Evolutionary conservation across 2,888 invertebrate genomes (phyloP).

Genomic region (Xanthorhoe spadicearia): DNA sequence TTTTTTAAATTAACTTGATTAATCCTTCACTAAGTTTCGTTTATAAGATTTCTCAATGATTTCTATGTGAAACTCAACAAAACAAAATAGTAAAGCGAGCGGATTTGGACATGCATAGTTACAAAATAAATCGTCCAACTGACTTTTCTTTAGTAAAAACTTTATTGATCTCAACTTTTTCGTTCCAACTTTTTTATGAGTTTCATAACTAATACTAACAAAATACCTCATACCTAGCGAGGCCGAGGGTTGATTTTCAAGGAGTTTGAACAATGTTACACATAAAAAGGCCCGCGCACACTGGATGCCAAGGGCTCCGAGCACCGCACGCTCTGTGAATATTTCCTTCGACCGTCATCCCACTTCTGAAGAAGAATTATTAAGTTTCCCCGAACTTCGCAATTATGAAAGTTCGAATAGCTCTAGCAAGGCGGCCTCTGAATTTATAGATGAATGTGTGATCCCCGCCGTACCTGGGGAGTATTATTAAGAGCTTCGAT

Average conservation of each 20-base stretch:
- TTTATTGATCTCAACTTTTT: conserved; percentile 54
- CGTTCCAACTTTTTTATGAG: conserved; percentile 52
- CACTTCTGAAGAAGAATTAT: conserved; percentile 84
- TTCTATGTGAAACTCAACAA: not conserved
- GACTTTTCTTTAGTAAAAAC: not conserved
- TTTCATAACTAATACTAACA: conserved; percentile 58
- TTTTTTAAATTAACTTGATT: conserved; percentile 4
- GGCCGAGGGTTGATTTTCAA: conserved; percentile 57
- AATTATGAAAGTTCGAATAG: conserved; percentile 85
- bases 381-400: conserved; percentile 83
- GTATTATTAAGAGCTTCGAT: conserved; percentile 49
- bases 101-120: not conserved
- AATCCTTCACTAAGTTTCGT: not conserved
- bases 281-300: conserved; percentile 71
- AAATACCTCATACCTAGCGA: conserved; percentile 59
- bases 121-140: conserved; percentile 4
- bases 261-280: conserved; percentile 65
- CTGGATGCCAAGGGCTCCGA: conserved; percentile 70
- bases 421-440: conserved; percentile 82
- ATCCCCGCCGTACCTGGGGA: conserved; percentile 64
- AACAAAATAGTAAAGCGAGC: not conserved
- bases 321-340: conserved; percentile 77
- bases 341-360: conserved; percentile 82
- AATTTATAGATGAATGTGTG: conserved; percentile 84
- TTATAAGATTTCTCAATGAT: not conserved